Conservation (phyloP, 2,888 invertebrate species). For the Phortica okadai region DNA sequence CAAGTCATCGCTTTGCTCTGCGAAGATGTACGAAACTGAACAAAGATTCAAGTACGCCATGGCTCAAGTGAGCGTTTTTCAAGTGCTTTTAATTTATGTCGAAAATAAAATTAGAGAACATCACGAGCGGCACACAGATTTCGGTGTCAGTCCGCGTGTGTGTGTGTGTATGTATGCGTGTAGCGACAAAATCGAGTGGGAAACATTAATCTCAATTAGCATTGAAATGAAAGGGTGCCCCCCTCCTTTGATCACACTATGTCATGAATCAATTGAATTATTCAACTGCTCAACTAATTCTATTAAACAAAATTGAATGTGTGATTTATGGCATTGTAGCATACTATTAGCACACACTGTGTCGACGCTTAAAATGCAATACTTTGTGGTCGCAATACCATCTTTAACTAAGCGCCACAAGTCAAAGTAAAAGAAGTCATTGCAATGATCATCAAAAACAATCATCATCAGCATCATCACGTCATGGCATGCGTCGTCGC, state of each 20-base stretch:
- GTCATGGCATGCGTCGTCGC: constrained; percentile 7
- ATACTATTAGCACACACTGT: not conserved
- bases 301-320: not conserved
- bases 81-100: constrained; percentile 10
- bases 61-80: not conserved
- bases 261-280: not conserved
- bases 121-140: not conserved
- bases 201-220: constrained; percentile 4
- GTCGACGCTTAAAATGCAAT: not conserved
- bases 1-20: too few relatives aligned
- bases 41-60: too few relatives aligned
- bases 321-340: not conserved
- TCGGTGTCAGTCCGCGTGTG: not conserved
- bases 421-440: not conserved
- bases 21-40: too few relatives aligned
- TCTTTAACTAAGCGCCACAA: too few relatives aligned
- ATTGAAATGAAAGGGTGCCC: not conserved
- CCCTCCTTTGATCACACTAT: not conserved
- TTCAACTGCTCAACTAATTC: not conserved
- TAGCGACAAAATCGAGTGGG: not conserved
- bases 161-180: not conserved
- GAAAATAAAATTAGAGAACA: not conserved
- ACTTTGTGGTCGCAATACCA: too few relatives aligned
- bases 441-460: not conserved
- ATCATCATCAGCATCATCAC: not conserved